These are phyloP conservation scores for Psylliodes chrysocephalus DNA, from an alignment of 2,888 invertebrate species.

Conservation along the genomic window DNA sequence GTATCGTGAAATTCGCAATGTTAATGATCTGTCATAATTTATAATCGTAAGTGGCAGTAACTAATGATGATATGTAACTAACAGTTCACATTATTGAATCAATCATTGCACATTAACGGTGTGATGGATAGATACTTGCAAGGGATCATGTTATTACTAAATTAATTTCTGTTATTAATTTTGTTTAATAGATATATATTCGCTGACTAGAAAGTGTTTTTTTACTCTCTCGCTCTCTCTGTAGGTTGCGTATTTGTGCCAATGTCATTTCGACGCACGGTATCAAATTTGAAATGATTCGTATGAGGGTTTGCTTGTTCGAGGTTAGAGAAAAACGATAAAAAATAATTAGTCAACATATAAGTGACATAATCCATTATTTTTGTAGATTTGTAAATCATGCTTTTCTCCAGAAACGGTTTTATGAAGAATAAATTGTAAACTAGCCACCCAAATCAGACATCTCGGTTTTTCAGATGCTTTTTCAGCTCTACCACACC, in stretches of 20 bases:
- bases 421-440: too few relatives aligned
- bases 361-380: too few relatives aligned
- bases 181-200: slow-evolving; percentile 12
- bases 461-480: too few relatives aligned
- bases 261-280: too few relatives aligned
- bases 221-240: not conserved
- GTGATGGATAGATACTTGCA: slow-evolving; percentile 8
- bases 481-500: too few relatives aligned
- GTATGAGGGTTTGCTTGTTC: too few relatives aligned
- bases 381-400: too few relatives aligned
- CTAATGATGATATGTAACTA: not conserved
- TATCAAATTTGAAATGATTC: too few relatives aligned
- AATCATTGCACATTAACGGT: slow-evolving; percentile 9
- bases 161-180: slow-evolving; percentile 15
- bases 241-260: not conserved
- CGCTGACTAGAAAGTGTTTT: slow-evolving; percentile 1
- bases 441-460: too few relatives aligned
- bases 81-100: slow-evolving; percentile 7
- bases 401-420: too few relatives aligned
- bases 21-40: slow-evolving; percentile 11
- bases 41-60: slow-evolving; percentile 9
- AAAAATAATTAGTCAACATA: too few relatives aligned
- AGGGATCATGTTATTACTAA: slow-evolving; percentile 11
- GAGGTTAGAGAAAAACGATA: too few relatives aligned
- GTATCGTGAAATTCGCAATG: slow-evolving; percentile 1